Conservation (phyloP, 2,888 invertebrate genomes). For the Brenthis daphne region DNA sequence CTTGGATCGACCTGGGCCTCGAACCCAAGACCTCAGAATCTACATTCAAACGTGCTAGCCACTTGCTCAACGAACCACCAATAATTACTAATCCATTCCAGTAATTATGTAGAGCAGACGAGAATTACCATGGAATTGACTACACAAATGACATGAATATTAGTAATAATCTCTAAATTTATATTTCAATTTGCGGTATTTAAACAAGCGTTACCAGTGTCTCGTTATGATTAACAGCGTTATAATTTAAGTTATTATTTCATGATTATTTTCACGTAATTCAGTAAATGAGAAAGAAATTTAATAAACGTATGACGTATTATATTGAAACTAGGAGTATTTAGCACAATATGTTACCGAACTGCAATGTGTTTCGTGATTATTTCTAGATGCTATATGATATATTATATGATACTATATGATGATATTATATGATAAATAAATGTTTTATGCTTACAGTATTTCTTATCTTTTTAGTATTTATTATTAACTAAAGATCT, state of each 20-base stretch:
- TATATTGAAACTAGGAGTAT: neutral
- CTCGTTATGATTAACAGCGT: conserved; percentile 26
- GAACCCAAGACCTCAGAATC: too few species aligned
- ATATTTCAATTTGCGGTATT: conserved; percentile 34
- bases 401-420: too few species aligned
- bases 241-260: conserved; percentile 21
- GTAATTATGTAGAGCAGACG: conserved; percentile 21
- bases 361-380: too few species aligned
- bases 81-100: conserved; percentile 33
- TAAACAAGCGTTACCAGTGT: conserved; percentile 27
- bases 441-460: too few species aligned
- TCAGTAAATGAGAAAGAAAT: neutral
- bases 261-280: conserved; percentile 11
- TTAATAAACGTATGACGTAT: neutral
- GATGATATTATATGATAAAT: too few species aligned
- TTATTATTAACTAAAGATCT: too few species aligned
- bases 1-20: too few species aligned
- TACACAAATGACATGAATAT: conserved; percentile 24
- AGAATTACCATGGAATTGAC: conserved; percentile 26
- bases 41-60: neutral
- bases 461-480: too few species aligned
- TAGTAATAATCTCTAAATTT: conserved; percentile 25
- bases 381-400: too few species aligned
- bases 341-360: neutral
- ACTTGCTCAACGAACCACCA: neutral